These are phyloP conservation scores for Drosophila setifemur DNA, from an alignment of 1,140 invertebrate genomes.

Conservation along the genomic window DNA sequence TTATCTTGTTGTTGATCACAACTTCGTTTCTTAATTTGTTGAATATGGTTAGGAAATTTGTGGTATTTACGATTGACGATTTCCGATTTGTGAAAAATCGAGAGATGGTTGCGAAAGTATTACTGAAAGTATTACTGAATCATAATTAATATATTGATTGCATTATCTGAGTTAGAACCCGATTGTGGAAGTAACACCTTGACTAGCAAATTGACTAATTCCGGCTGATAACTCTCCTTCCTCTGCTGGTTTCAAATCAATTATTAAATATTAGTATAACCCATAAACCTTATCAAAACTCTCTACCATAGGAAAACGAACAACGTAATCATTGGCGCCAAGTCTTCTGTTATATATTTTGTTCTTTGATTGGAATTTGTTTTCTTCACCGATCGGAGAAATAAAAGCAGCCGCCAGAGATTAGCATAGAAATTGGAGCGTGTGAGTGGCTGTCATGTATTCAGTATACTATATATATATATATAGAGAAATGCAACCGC, in stretches of 20 bases:
- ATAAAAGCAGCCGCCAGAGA: conserved; percentile 5
- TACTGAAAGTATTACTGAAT: neutral
- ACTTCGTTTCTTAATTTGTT: conserved; percentile 34
- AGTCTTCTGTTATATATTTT: conserved; percentile 1
- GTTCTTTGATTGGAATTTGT: conserved; percentile 6
- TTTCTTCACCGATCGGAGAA: conserved; percentile 5
- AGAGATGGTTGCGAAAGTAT: neutral
- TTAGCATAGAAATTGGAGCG: conserved; percentile 38
- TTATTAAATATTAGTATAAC: conserved; percentile 46
- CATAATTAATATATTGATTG: too few species aligned
- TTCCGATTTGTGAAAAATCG: neutral
- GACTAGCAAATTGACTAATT: neutral
- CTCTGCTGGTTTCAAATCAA: conserved; percentile 36
- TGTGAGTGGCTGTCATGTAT: conserved; percentile 33
- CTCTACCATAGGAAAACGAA: neutral
- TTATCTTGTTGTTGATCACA: conserved; percentile 57
- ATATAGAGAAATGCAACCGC: too few species aligned
- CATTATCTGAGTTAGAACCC: too few species aligned
- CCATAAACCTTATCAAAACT: conserved; percentile 28
- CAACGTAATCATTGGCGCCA: conserved; percentile 33
- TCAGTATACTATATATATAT: neutral
- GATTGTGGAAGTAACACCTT: conserved; percentile 1
- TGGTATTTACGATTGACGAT: neutral
- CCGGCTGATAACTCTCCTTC: conserved; percentile 9
- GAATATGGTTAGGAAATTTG: conserved; percentile 28